Evolutionary conservation across 2,113 vertebrate genomes (phyloP).

Genomic region (Peromyscus maniculatus): DNA sequence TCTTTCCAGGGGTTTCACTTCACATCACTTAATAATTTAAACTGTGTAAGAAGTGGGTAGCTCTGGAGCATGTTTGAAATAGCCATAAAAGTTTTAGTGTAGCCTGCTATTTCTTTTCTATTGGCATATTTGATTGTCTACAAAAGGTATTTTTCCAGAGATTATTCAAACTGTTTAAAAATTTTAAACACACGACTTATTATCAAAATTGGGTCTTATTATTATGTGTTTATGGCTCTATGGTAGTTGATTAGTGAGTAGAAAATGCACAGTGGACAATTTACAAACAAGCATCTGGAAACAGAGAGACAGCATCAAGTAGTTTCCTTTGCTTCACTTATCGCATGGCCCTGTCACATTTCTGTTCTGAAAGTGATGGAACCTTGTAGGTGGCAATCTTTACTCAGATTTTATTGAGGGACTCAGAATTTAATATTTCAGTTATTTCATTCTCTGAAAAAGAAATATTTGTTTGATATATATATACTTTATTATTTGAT

Average conservation of each 20-base stretch:
- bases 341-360: neutral
- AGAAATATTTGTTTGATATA: neutral
- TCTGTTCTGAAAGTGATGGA: neutral
- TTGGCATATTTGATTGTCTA: neutral
- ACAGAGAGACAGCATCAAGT: neutral
- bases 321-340: neutral
- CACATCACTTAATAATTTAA: neutral
- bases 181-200: neutral
- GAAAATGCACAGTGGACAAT: constrained; percentile 7
- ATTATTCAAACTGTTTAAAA: constrained; percentile 20
- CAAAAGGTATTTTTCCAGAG: neutral
- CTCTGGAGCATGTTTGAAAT: neutral
- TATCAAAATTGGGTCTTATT: neutral
- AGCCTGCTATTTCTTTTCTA: neutral
- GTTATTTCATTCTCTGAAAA: constrained; percentile 47
- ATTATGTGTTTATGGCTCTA: neutral
- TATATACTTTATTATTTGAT: neutral
- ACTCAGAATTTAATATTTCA: neutral
- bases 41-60: neutral
- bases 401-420: neutral
- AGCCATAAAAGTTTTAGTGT: neutral
- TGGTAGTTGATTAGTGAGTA: neutral
- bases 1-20: too few species aligned
- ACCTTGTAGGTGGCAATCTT: neutral
- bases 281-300: neutral